Base-by-base conservation (phyloP, 2,797 vertebrate genomes). In the Helarctos malayanus region DNA sequence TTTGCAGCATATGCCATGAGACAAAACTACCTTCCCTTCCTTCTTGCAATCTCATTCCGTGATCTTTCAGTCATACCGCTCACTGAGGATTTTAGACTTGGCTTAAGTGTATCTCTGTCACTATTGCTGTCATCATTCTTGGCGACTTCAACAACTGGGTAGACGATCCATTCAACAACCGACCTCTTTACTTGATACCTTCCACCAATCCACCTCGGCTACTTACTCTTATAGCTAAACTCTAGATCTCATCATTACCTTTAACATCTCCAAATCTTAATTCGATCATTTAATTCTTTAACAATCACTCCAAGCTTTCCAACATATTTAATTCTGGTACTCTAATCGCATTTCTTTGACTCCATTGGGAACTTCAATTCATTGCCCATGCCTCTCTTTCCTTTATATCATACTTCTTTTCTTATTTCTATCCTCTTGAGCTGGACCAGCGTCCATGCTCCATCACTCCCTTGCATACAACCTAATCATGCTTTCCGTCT, bases 221-320 rank as follows among this genome's bases (percentile, higher is more conserved):
- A 59, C 25, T 84, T 47, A 75, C 41, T 85, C 19, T 93, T 15
- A n/a, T 18, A 69, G 65, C 83, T 96, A 57, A 93, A 83, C 29
- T 86, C 38, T 54, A 61, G 52, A 27, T 23, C 10, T 57, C 14
- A 27, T 49, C 56, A 69, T 32, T 68, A 81, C 14, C 2, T 49
- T 86, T n/a, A 41, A 65, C 32, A 9, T 35, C 18, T 90, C 76
- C 41, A 92, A 19, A 81, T 91, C 32, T 79, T 56, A 57, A n/a
- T 75, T 83, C 21, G 79, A 93, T 32, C 32, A 68, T 54, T 86
- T 25, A 45, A 11, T 27, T 88, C 78, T 38, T 35, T 68, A 61
- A 47, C 29, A 71, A 68, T 41, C 9, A 95, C 23, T 29, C 78
- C 7, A 69, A 49, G 16, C 29, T 76, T 83, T 45, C 25, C 65